Evolutionary conservation across 1,140 invertebrate genomes (phyloP), one percentile per base, ranked within the genome.

Genomic region (Drosophila aff.): DNA sequence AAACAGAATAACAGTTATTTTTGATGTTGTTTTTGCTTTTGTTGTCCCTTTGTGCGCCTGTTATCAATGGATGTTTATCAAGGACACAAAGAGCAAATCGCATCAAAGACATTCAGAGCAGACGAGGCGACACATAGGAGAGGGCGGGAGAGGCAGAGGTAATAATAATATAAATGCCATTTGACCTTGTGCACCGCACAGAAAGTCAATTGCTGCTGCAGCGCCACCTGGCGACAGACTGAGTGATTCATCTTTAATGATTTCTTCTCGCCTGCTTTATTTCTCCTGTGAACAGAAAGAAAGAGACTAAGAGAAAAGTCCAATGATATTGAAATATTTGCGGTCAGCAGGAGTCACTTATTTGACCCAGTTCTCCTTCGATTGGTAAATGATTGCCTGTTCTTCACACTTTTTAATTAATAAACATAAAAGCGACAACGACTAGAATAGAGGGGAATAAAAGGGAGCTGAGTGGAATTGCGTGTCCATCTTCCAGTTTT

Each of bases 51-150:
- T 82, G 63, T 61, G 47, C 44, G 33, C 33, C 79, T 82, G 82
- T 73, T 87, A 87, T 87, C 83, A 82, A 87, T 82, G 75, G 83
- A 69, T 77, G 43, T 57, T 68, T 61, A 49, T 43, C 63, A 87
- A 83, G 80, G 66, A 64, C 79, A 77, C 59, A 76, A 61, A 66
- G 47, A 33, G 43, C 28, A 50, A 23, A 28, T 18, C 28, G 59
- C 68, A 41, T 79, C 76, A 83, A 60, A 80, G 55, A 44, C 84
- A 83, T 83, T 81, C 76, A 72, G 57, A 75, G 62, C 83, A 86
- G 79, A 73, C 61, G 18, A 31, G 26, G n/a, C 23, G 28, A 11
- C 63, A 66, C 43, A 38, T 31, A 55, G 49, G 43, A 44, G 26
- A 8, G 16, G 18, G 6, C 10, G n/a, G 15, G 15, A 1, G 26